These are phyloP conservation scores for Ylistrum balloti DNA, from an alignment of 1,140 invertebrate genomes.

Conservation along the genomic window DNA sequence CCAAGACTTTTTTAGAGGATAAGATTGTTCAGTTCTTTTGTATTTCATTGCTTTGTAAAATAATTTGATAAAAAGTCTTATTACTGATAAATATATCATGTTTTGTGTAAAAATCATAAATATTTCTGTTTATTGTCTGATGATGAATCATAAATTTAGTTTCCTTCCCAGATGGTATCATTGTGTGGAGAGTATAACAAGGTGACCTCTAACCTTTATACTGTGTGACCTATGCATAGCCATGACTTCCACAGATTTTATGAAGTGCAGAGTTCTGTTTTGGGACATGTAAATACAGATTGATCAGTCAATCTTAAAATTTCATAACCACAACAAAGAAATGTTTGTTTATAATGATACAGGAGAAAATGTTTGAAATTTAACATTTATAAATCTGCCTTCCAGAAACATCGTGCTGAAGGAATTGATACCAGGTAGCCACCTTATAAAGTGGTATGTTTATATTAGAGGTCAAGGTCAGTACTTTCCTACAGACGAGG, in stretches of 20 bases:
- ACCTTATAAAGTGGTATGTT: not conserved
- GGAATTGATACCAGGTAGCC: not conserved
- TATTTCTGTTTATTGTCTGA: not conserved
- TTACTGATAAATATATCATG: not conserved
- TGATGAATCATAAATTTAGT: slow-evolving; percentile 16
- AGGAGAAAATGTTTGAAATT: too few species aligned
- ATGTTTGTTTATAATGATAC: too few species aligned
- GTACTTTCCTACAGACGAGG: not conserved
- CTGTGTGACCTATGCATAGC: not conserved
- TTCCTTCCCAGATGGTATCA: not conserved
- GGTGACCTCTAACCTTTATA: not conserved
- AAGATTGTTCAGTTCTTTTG: slow-evolving; percentile 15
- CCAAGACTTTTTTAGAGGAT: not conserved
- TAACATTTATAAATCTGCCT: too few species aligned
- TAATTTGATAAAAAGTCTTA: not conserved
- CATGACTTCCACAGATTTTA: not conserved
- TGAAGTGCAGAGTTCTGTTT: not conserved
- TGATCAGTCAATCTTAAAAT: too few species aligned
- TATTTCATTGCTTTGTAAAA: not conserved
- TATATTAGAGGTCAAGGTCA: not conserved
- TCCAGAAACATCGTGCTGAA: too few species aligned
- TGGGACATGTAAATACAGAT: too few species aligned
- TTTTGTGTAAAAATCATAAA: not conserved
- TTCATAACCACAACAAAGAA: too few species aligned
- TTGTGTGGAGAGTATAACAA: not conserved